Conservation (phyloP, 2,797 vertebrate species). For the Argentina silus region DNA sequence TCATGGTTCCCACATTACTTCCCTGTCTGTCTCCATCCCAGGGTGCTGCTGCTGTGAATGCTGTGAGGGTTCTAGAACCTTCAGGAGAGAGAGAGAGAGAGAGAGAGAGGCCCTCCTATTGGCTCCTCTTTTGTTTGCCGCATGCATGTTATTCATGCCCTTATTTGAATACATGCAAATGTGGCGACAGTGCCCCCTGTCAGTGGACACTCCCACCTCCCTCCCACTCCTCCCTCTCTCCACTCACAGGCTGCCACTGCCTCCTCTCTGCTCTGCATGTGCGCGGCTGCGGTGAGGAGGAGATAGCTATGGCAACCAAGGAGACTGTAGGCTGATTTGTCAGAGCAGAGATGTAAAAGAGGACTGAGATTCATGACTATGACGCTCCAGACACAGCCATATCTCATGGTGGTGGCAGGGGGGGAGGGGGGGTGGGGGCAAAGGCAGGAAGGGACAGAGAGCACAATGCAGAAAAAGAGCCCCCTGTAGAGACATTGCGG, state of each 20-base stretch:
- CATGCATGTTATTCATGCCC: slow-evolving; percentile 64
- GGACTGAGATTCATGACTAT: slow-evolving; percentile 49
- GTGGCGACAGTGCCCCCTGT: slow-evolving; percentile 57
- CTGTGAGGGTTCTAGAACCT: slow-evolving; percentile 17
- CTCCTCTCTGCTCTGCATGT: slow-evolving; percentile 35
- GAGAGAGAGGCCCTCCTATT: slow-evolving; percentile 62
- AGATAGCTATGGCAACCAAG: slow-evolving; percentile 62
- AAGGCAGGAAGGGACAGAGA: neutral
- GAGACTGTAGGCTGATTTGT: slow-evolving; percentile 54
- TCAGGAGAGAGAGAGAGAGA: slow-evolving; percentile 56
- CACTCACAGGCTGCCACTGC: slow-evolving; percentile 43
- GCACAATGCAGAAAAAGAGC: slow-evolving; percentile 19
- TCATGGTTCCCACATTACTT: slow-evolving; percentile 78
- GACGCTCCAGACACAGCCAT: slow-evolving; percentile 50
- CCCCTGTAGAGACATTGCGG: slow-evolving; percentile 10
- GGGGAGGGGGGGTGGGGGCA: neutral
- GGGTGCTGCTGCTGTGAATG: slow-evolving; percentile 64
- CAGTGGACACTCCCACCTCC: slow-evolving; percentile 63
- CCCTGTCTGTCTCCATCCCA: slow-evolving; percentile 65
- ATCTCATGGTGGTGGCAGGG: slow-evolving; percentile 23
- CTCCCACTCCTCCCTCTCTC: slow-evolving; percentile 20
- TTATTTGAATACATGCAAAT: slow-evolving; percentile 84
- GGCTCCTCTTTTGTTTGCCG: slow-evolving; percentile 70
- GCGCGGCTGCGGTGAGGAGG: slow-evolving; percentile 8
- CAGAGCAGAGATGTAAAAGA: slow-evolving; percentile 51